Evolutionary conservation across 2,888 invertebrate genomes (phyloP), one percentile per base, ranked within the genome.

Genomic region (Campoplex nolae): DNA sequence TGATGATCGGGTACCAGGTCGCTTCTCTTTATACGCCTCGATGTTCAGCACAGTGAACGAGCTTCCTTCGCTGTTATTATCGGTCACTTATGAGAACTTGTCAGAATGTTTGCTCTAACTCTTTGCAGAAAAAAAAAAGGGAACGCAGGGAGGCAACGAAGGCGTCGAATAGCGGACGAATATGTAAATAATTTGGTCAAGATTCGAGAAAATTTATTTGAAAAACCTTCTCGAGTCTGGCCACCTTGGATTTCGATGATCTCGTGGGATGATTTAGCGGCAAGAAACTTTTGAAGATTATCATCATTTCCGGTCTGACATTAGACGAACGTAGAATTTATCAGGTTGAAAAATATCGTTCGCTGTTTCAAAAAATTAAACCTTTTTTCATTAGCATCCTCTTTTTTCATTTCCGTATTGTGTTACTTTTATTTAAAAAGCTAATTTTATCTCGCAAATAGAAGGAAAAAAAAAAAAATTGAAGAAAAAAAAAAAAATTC

Each of bases 21-120:
- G 77, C 76, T 83, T 75, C 83, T 84, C 85, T 89, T 80, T 88
- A 86, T 90, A 89, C 80, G 84, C 38, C 82, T 84, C 85, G 51
- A 84, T 82, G 86, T 85, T 38, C 42, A n/a, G 38, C 56, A 90
- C 89, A 88, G 83, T 89, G 89, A 90, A 89, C 88, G 89, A 90
- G 84, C 88, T 88, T 88, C 88, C 89, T 88, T 90, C 91, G 91
- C 91, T 93, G 92, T 70, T 78, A 78, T 78, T 68, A 92, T 93
- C 92, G 88, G 91, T 87, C 84, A 90, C 92, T 92, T 91, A 91
- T 89, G 68, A 91, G 89, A 88, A 85, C 88, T 84, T 56, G 54
- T 28, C 48, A 23, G 45, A 74, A 71, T 82, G 91, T 93, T 92
- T 93, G 90, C 90, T 90, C 90, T 90, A 87, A 85, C 86, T 89